phyloP scores from a whole-genome alignment of 2,888 invertebrate species.

The Campaea margaritaria region DNA sequence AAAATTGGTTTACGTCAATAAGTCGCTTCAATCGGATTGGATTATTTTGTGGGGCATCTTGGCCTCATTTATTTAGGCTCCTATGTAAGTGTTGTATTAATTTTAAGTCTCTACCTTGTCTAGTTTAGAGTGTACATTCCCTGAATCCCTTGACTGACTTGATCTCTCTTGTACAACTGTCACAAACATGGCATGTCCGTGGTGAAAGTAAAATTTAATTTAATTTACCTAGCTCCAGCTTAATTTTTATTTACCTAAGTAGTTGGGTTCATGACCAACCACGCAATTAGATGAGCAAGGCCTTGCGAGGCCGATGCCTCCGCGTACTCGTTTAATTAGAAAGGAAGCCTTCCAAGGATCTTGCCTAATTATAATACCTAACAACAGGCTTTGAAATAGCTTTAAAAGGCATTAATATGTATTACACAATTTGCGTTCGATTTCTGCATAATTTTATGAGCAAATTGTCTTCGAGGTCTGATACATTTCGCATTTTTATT shows the following conservation, averaged over 20 bases:
- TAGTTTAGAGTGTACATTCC: too few species aligned
- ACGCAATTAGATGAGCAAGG: constrained; percentile 22
- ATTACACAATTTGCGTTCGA: constrained; percentile 20
- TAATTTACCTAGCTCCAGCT: constrained; percentile 4
- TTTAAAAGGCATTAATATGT: constrained; percentile 13
- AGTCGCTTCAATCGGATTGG: too few species aligned
- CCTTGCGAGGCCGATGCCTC: constrained; percentile 18
- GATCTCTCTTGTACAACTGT: too few species aligned
- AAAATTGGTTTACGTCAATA: too few species aligned
- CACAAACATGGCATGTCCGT: background rate
- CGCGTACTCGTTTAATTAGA: constrained; percentile 31
- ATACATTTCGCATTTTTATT: constrained; percentile 16
- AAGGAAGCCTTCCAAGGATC: constrained; percentile 37
- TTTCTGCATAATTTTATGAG: constrained; percentile 22
- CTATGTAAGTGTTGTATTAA: too few species aligned
- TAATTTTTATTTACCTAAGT: too few species aligned
- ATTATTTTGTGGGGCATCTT: too few species aligned
- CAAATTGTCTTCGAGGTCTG: constrained; percentile 5
- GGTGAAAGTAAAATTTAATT: constrained; percentile 1
- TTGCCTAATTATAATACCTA: constrained; percentile 21
- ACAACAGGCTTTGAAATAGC: constrained; percentile 18
- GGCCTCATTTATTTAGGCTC: too few species aligned
- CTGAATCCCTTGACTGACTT: too few species aligned
- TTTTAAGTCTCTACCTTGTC: too few species aligned
- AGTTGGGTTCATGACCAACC: constrained; percentile 17